Base-by-base conservation (phyloP, 2,113 vertebrate genomes). In the Panthera uncia region DNA sequence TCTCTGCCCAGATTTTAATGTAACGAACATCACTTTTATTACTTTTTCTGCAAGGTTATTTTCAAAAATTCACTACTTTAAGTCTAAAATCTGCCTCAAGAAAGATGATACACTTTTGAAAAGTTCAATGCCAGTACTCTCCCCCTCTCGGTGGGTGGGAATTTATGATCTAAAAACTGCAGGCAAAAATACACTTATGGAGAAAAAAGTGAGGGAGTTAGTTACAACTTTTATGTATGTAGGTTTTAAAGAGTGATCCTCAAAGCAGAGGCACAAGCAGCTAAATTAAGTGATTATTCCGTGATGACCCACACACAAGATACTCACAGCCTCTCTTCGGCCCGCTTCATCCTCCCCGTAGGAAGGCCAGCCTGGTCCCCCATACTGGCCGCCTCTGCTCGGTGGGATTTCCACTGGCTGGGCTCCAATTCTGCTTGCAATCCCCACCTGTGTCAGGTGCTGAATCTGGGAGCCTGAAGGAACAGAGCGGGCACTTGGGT, bases 381-480 rank as follows among this genome's bases (percentile, higher is more conserved):
- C 99, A 4, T 99, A 99, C 97, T 99, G 99, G 98, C 99, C 98
- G 23, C 98, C 98, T 97, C 99, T 99, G 98, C 97, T 98, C 25
- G 99, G 97, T 38, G 98, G 97, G 84, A 99, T 96, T 85, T 99
- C 99, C 97, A 99, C 99, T 36, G 99, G 99, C 98, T 99, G 99
- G 82, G 99, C 99, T 84, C 99, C 99, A 71, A 99, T 98, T 95
- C 99, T 99, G 95, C 99, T 99, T 38, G 99, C 99, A 97, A 99
- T 97, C 92, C 99, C 99, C 98, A 99, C 99, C 99, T 99, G 99
- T 36, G 99, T 99, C 96, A 99, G 99, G 98, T 99, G 99, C 98
- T 99, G 99, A 98, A 99, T 99, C 98, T 99, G 99, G 98, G 99
- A 99, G 91, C 99, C 99, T 99, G 96, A 98, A 97, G 66, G 71